Evolutionary conservation across 2,113 vertebrate species (phyloP), one percentile per base, ranked within the genome.

Genomic region (Rhinoptilus africanus): DNA sequence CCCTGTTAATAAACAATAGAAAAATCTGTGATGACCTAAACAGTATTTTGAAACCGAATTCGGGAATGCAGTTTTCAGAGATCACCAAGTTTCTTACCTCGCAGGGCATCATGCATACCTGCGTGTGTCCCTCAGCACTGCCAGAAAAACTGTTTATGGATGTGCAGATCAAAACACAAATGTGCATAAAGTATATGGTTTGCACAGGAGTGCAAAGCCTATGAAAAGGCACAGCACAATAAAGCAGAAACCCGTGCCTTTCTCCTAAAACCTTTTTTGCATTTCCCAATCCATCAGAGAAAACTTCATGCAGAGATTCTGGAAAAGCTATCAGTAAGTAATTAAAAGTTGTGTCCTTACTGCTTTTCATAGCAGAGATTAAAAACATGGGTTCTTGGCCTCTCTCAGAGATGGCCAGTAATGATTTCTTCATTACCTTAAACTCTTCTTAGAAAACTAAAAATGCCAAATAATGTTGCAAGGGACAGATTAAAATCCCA

Each of bases 131-230:
- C 57, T 79, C 23, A 84, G 67, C 8, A 63, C 22, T 69, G 22
- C 4, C 34, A 68, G 4, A 59, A 85, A 80, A 86, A 28, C 15
- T 56, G 2, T 32, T 57, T 28, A 62, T 22, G 23, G 10, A 93
- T 35, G 22, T 41, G 34, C 47, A 85, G 69, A 85, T 27, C 8
- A 41, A 88, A 79, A 32, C 43, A 64, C 11, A n/a, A n/a, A 39
- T 0, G 0, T 27, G 24, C 4, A 68, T 27, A n/a, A 47, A 84
- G 7, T 17, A n/a, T 6, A 51, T 2, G 3, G 22, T 37, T 85
- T 76, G 17, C 63, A 45, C 14, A 69, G 10, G 13, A 89, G 7
- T 10, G 20, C n/a, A 69, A 85, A 72, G 73, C 26, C 18, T n/a
- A 13, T 12, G 50, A 64, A 92, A 88, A 71, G 4, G 19, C 32